These are phyloP conservation scores for Nomada hirtipes DNA, from an alignment of 2,888 invertebrate genomes.

Conservation along the genomic window DNA sequence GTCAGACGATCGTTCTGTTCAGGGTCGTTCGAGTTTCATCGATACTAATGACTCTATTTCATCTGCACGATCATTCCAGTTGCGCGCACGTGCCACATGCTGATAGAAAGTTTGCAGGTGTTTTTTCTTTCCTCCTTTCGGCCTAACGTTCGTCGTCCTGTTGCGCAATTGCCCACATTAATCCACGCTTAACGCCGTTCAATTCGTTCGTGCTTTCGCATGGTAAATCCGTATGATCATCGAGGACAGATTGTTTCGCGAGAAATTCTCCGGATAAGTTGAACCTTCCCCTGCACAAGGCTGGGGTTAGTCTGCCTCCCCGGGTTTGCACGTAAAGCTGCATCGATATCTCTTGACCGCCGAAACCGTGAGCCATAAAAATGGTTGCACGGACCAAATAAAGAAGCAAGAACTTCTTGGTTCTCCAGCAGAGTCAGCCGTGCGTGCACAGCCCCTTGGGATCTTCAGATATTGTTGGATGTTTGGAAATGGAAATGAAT, in stretches of 20 bases:
- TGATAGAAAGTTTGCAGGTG: constrained; percentile 18
- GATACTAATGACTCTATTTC: constrained; percentile 35
- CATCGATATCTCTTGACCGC: background rate
- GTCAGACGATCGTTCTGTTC: constrained; percentile 55
- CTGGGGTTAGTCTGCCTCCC: background rate
- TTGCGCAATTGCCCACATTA: background rate
- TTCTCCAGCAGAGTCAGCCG: background rate
- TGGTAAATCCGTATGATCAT: background rate
- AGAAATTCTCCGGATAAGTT: background rate
- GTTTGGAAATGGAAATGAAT: too few species aligned
- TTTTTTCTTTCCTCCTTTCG: background rate
- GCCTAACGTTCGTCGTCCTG: background rate
- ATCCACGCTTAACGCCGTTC: background rate
- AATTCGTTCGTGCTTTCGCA: background rate
- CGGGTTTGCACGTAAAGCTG: background rate
- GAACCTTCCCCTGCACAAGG: background rate
- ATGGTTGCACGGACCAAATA: background rate
- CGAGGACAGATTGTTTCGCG: background rate
- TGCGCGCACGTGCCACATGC: background rate
- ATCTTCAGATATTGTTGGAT: background rate
- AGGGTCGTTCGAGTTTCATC: constrained; percentile 39
- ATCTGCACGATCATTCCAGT: constrained; percentile 2
- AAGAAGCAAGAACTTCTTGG: background rate
- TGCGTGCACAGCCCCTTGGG: background rate
- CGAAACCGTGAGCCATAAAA: background rate